Conservation (phyloP, 2,797 vertebrate species). For the Poliocrania exsul region DNA sequence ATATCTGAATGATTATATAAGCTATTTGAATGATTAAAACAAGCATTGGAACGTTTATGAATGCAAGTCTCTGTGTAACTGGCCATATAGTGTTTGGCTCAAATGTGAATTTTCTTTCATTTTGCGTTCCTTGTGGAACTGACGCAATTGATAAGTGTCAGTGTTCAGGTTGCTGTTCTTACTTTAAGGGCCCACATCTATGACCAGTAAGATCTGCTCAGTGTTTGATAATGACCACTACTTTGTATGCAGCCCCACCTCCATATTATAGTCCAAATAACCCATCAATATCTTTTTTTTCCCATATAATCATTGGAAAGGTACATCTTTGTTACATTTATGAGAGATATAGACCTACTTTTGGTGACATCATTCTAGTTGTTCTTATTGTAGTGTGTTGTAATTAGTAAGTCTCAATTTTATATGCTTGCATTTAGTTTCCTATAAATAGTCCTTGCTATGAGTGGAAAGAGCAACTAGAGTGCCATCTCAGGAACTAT, state of each 20-base stretch:
- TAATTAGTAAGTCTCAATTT: not conserved
- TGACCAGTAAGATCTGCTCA: constrained; percentile 62
- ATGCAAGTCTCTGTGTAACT: constrained; percentile 51
- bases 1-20: not conserved
- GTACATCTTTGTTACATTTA: not conserved
- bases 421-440: not conserved
- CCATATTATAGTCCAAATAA: not conserved
- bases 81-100: constrained; percentile 11
- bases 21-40: not conserved
- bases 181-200: constrained; percentile 43
- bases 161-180: constrained; percentile 38
- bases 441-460: not conserved
- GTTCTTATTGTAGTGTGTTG: not conserved
- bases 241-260: not conserved
- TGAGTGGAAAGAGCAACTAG: not conserved
- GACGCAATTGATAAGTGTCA: constrained; percentile 65
- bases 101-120: constrained; percentile 58
- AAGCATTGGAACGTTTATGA: not conserved
- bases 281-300: not conserved
- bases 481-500: not conserved
- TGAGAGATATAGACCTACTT: not conserved
- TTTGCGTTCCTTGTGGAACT: constrained; percentile 1
- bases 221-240: constrained; percentile 21
- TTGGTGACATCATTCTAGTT: not conserved
- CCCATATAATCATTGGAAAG: not conserved